Base-by-base conservation (phyloP, 2,113 vertebrate genomes). In the Maccullochella peelii region DNA sequence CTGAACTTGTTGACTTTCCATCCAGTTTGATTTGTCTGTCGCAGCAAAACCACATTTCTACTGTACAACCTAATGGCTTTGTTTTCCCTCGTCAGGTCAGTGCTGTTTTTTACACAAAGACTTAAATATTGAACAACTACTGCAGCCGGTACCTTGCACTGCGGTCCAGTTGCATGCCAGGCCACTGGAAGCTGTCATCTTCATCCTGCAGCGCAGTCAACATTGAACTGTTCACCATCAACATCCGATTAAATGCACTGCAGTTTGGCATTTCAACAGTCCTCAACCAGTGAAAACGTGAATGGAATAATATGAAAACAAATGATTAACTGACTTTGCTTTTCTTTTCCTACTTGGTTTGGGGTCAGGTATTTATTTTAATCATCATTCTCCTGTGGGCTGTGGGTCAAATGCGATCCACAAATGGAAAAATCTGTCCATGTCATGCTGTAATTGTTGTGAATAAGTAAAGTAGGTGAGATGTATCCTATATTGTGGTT, bases 401-500 rank as follows among this genome's bases (percentile, higher is more conserved):
- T 59, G 42, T 78, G 59, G 77, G 18, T 86, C 38, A 59, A 49
- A 82, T 33, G 7, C 76, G 40, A 49, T 61, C 80, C 49, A 16
- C 67, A 68, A 58, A 55, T 59, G 27, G 38, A 58, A 21, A 65
- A 65, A n/a, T 44, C 55, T 83, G 58, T 49, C 12, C 10, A 38
- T 82, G 52, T 87, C 23, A 75, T 61, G 11, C 62, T 85, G 40
- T 76, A 66, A 82, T 75, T 90, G 71, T 88, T 79, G 47, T 61
- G 8, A 68, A 59, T 33, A 23, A 74, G 52, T 57, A 90, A 94
- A 91, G 30, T 80, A 71, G 90, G 38, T 90, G 20, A 7, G 2
- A 77, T 81, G 33, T 77, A 69, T 68, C 61, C 30, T 47, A 10
- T 52, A 5, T 75, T 58, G 50, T 62, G 54, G 38, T 55, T 77